These are phyloP conservation scores for Cossypha heuglini DNA, from an alignment of 2,797 vertebrate species.

Conservation along the genomic window DNA sequence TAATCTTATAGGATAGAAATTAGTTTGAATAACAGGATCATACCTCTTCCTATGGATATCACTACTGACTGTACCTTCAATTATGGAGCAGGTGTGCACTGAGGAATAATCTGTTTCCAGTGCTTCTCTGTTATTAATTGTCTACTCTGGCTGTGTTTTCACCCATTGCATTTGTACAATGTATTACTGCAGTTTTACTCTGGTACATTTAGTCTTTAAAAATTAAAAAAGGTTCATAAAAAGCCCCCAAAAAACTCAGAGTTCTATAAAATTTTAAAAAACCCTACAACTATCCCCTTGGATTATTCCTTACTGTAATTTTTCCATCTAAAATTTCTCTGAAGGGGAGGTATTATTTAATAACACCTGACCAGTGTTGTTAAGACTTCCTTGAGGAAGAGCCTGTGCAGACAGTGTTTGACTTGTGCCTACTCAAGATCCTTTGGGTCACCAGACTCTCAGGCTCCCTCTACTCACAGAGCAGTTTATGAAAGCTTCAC, in stretches of 20 bases:
- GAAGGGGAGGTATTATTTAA: not conserved
- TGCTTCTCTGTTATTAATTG: not conserved
- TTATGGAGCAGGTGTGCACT: not conserved
- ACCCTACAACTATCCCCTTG: not conserved
- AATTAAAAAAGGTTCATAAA: not conserved
- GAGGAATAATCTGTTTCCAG: not conserved
- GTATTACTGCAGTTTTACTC: not conserved
- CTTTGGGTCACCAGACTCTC: not conserved
- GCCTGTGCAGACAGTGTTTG: not conserved
- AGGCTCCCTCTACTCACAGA: not conserved
- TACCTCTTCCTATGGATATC: not conserved
- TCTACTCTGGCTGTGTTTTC: not conserved
- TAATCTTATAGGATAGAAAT: not conserved
- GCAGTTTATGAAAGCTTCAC: not conserved
- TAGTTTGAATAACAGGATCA: not conserved
- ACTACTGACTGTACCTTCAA: not conserved
- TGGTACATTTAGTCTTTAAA: not conserved
- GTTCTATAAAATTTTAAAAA: not conserved
- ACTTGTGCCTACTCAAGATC: not conserved
- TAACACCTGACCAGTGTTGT: not conserved
- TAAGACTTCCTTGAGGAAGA: not conserved
- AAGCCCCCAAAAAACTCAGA: not conserved
- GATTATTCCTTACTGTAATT: not conserved
- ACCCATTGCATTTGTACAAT: not conserved
- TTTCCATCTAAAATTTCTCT: not conserved